Conservation (phyloP, 2,797 vertebrate species). For the Labeo calbasu region DNA sequence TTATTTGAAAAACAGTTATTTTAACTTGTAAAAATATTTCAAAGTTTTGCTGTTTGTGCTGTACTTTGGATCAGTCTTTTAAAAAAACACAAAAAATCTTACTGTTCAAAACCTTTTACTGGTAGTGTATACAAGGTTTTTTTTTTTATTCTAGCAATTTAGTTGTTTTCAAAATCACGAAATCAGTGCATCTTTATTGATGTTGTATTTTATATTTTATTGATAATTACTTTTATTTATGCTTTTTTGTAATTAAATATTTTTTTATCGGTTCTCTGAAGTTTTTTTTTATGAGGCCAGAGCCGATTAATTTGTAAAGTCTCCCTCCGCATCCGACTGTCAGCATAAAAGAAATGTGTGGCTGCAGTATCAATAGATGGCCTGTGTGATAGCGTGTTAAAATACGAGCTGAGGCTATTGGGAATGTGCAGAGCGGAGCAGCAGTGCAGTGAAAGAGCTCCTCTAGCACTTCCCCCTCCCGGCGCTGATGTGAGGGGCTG, state of each 20-base stretch:
- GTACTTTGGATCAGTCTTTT: too few species aligned
- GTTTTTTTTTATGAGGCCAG: not conserved
- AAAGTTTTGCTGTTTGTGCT: too few species aligned
- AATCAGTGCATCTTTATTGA: not conserved
- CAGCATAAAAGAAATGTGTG: constrained; percentile 49
- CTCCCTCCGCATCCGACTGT: constrained; percentile 28
- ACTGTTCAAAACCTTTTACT: too few species aligned
- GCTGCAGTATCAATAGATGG: constrained; percentile 71
- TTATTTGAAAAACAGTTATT: too few species aligned
- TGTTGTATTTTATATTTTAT: not conserved
- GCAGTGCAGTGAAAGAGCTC: constrained; percentile 76
- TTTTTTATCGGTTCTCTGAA: not conserved
- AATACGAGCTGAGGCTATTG: constrained; percentile 63
- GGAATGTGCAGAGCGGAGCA: constrained; percentile 66
- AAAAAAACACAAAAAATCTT: too few species aligned
- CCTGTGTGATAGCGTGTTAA: constrained; percentile 69
- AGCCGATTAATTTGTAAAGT: constrained; percentile 31
- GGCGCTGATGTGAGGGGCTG: constrained; percentile 69
- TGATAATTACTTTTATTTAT: not conserved
- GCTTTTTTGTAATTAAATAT: not conserved
- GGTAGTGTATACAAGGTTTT: too few species aligned
- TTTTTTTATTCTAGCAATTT: not conserved
- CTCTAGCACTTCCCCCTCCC: constrained; percentile 56
- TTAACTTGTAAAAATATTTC: too few species aligned
- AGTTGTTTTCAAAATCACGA: not conserved